Conservation (phyloP, 2,797 vertebrate genomes). For the Lepidocolaptes lacrymiger region DNA sequence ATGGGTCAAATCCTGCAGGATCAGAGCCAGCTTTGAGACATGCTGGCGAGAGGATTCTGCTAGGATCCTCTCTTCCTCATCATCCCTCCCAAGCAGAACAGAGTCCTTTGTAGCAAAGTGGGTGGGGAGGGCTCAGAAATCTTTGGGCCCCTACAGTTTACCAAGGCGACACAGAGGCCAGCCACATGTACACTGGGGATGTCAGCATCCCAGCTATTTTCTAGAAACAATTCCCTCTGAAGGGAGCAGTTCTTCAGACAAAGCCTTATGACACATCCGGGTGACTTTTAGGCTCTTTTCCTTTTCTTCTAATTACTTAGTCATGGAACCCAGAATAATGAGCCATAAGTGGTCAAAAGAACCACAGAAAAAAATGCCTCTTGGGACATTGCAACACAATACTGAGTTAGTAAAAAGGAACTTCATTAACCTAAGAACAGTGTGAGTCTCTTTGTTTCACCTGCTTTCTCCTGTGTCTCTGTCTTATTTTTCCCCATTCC, state of each 20-base stretch:
- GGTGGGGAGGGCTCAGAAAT: slow-evolving; percentile 38
- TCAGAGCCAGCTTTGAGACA: slow-evolving; percentile 12
- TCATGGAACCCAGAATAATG: slow-evolving; percentile 28
- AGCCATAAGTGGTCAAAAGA: slow-evolving; percentile 25
- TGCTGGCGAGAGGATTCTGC: slow-evolving; percentile 8
- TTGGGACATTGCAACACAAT: slow-evolving; percentile 42
- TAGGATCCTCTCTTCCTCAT: slow-evolving; percentile 43
- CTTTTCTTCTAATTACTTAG: slow-evolving; percentile 51
- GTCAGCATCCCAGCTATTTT: slow-evolving; percentile 35
- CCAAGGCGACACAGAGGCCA: not conserved
- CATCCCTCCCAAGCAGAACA: slow-evolving; percentile 61
- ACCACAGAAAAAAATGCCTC: slow-evolving; percentile 43
- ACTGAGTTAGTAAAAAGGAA: slow-evolving; percentile 14
- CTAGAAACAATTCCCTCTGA: slow-evolving; percentile 58
- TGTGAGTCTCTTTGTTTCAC: not conserved
- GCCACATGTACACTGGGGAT: not conserved
- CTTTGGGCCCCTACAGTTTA: slow-evolving; percentile 1
- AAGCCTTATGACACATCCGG: slow-evolving; percentile 42
- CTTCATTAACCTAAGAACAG: not conserved
- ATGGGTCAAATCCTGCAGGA: slow-evolving; percentile 16
- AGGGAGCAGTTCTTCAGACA: slow-evolving; percentile 33
- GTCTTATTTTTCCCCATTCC: not conserved
- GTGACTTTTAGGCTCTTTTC: slow-evolving; percentile 47
- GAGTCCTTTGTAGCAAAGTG: slow-evolving; percentile 42
- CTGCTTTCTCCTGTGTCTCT: not conserved